phyloP scores from a whole-genome alignment of 2,113 vertebrate species.

The Coreoperca whiteheadi region DNA sequence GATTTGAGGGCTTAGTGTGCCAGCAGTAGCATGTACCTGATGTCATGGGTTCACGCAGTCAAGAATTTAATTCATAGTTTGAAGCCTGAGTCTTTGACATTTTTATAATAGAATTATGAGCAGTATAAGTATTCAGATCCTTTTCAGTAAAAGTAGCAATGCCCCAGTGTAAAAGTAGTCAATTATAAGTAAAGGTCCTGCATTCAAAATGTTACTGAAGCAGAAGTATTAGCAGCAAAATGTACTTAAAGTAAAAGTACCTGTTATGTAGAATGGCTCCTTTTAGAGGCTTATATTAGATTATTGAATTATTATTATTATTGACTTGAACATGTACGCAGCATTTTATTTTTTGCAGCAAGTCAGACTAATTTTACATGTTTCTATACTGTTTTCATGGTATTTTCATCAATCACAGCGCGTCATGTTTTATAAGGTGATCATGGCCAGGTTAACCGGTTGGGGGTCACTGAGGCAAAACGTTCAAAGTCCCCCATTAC shows the following conservation, averaged over 20 bases:
- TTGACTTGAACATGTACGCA: not conserved
- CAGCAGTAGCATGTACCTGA: slow-evolving; percentile 19
- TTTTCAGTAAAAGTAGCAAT: not conserved
- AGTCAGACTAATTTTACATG: not conserved
- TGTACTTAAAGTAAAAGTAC: not conserved
- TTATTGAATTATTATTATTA: not conserved
- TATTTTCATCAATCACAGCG: no score
- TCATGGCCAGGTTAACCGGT: no score
- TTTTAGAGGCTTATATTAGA: no score
- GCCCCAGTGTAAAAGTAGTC: not conserved
- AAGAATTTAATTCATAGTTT: slow-evolving; percentile 39
- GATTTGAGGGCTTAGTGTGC: slow-evolving; percentile 33
- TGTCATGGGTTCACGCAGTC: slow-evolving; percentile 41
- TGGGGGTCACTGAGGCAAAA: no score
- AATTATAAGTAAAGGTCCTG: not conserved
- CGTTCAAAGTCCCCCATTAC: not conserved
- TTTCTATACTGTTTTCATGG: not conserved
- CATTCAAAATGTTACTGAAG: not conserved
- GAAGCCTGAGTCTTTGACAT: slow-evolving; percentile 34
- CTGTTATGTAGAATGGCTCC: not conserved
- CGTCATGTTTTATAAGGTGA: no score
- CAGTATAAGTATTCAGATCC: not conserved
- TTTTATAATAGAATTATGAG: slow-evolving; percentile 31
- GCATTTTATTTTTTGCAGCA: not conserved
- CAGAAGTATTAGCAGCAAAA: not conserved